Evolutionary conservation across 2,797 vertebrate genomes (phyloP), one percentile per base, ranked within the genome.

Genomic region (Brachyrhaphis roseni): DNA sequence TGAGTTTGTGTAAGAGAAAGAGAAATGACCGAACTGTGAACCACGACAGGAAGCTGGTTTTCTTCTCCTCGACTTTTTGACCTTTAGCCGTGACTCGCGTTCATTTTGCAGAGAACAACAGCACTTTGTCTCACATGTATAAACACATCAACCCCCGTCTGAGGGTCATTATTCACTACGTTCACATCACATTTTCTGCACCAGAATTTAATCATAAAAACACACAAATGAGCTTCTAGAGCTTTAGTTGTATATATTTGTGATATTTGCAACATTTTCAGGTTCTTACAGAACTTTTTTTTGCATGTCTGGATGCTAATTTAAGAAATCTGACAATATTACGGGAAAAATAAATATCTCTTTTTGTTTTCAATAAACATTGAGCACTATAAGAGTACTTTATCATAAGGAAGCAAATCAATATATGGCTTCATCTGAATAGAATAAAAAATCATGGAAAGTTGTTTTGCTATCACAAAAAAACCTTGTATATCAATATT

Each of bases 351-450:
- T 26, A 12, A 68, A 66, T 1, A 8, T 13, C 31, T 16, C 10
- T 68, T 26, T 68, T 68, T 68, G 64, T 64, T 64, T 64, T 64
- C 11, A 64, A 64, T 64, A 64, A 36, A 36, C 16, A 36, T 20
- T 36, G 31, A 36, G 31, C 59, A 16, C 34, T 39, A 66, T 23
- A 10, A 5, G 20, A 26, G 36, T 36, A 41, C 20, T 39, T 66
- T 62, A 20, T 31, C 16, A 23, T 39, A 41, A 41, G 18, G 36
- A 68, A 41, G 23, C 20, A 39, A 36, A 39, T 39, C 34, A 41
- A 41, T 26, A 26, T 2, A 26, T 41, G 64, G 64, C 10, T 68
- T 41, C 64, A 68, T 68, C 36, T 23, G 8, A 39, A 26, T 39
- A 66, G 34, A 66, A 39, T 41, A 26, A 41, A 41, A 41, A 12